A percentile compares a stretch with the other conserved stretches of the same genome.
Conservation (phyloP, 2,113 vertebrate species). For the Caloenas nicobarica region DNA sequence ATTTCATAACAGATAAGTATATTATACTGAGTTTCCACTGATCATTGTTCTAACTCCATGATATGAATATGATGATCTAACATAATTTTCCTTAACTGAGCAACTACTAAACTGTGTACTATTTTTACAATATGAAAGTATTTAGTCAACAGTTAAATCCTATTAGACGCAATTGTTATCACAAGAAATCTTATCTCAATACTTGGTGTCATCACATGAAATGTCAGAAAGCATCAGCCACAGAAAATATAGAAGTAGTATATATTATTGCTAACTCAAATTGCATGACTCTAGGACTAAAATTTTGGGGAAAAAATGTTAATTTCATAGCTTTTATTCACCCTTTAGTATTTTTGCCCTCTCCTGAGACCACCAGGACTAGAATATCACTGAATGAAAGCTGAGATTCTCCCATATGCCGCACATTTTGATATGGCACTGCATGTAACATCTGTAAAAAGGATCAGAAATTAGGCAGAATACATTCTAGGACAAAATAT, state of each 20-base stretch:
- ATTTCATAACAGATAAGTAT: not conserved
- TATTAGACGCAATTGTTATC: not conserved
- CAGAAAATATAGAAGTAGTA: not conserved
- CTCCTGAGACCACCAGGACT: not conserved
- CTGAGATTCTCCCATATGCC: not conserved
- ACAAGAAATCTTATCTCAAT: not conserved
- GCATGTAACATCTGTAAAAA: not conserved
- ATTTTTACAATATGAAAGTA: not conserved
- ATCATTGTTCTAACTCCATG: not conserved
- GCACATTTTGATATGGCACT: not conserved
- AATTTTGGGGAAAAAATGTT: accelerated
- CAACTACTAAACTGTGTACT: not conserved
- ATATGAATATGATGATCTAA: not conserved
- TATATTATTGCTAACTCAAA: not conserved
- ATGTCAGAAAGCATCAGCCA: not conserved
- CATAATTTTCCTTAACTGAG: not conserved
- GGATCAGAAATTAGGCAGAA: not conserved
- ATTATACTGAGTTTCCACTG: not conserved
- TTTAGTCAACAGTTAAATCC: not conserved
- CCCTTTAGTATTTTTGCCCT: not conserved
- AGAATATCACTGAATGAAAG: not conserved
- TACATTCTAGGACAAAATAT: not conserved
- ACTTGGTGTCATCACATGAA: not conserved
- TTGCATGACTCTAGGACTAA: not conserved
- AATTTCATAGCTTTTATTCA: not conserved